A percentile compares a stretch with the other conserved stretches of the same genome.
phyloP scores from a whole-genome alignment of 23 tunicate genomes.

The Halocynthia roretzi region DNA sequence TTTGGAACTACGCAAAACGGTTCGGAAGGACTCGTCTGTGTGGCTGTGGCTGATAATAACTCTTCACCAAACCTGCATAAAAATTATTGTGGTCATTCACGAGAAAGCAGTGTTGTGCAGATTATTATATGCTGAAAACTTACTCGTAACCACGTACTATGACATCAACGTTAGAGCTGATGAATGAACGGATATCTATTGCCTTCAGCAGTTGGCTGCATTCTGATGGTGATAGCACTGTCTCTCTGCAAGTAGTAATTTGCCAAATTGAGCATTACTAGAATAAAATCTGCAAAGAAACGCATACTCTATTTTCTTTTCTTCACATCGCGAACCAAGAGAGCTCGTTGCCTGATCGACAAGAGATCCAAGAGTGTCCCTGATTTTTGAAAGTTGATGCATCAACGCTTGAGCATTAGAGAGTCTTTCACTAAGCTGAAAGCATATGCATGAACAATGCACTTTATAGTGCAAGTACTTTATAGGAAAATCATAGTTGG shows the following conservation, averaged over 20 bases:
- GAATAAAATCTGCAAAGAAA: not conserved
- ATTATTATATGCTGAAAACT: not conserved
- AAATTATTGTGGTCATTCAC: not conserved
- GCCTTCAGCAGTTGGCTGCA: not conserved
- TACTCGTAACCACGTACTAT: slow-evolving; percentile 14
- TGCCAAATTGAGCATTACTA: not conserved
- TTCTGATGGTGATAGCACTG: not conserved
- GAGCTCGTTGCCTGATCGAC: slow-evolving; percentile 27
- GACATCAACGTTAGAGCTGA: slow-evolving; percentile 16
- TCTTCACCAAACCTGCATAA: slow-evolving; percentile 11
- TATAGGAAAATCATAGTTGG: not conserved
- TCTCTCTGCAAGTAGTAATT: not conserved
- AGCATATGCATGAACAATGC: not conserved
- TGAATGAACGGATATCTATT: slow-evolving; percentile 8
- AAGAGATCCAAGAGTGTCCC: slow-evolving; percentile 30
- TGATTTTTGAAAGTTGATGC: slow-evolving; percentile 25
- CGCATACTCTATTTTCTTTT: too few species aligned
- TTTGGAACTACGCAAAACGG: not conserved
- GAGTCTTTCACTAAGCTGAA: slow-evolving; percentile 25
- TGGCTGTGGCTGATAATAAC: not conserved
- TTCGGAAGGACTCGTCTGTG: not conserved
- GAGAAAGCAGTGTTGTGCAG: not conserved
- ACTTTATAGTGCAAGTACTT: not conserved
- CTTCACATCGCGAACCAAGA: not conserved
- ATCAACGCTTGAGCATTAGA: slow-evolving; percentile 27